A percentile compares a stretch with the other conserved stretches of the same genome.
phyloP scores from a whole-genome alignment of 2,797 vertebrate species.

The Ptychobarbus kaznakovi region DNA sequence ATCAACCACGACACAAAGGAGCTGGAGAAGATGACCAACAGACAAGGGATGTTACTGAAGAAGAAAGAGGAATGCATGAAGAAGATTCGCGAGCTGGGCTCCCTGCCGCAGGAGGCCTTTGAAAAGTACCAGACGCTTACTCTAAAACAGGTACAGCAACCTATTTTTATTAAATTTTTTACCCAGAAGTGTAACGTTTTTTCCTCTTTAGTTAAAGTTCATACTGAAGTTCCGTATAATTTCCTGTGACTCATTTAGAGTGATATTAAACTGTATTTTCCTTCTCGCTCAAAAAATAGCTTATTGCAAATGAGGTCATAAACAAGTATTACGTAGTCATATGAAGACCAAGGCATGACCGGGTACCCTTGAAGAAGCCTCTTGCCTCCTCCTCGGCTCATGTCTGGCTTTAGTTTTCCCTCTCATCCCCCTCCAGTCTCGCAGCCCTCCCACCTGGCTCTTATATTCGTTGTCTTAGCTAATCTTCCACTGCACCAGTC shows the following conservation, averaged over 20 bases:
- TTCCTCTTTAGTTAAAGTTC: background rate
- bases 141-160: conserved; percentile 90
- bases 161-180: too few species aligned
- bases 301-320: background rate
- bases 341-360: background rate
- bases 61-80: conserved; percentile 99
- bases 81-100: conserved; percentile 96
- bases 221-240: background rate
- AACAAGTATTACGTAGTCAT: background rate
- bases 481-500: background rate
- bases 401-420: background rate
- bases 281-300: background rate
- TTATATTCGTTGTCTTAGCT: background rate
- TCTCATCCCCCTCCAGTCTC: background rate
- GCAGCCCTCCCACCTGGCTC: conserved; percentile 12
- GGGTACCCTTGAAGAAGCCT: background rate
- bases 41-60: conserved; percentile 98
- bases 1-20: conserved; percentile 99
- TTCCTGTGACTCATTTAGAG: background rate
- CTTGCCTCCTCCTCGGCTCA: background rate
- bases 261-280: background rate
- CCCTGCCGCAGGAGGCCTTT: conserved; percentile 97
- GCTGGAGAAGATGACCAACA: conserved; percentile 99
- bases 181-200: background rate
- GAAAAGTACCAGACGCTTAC: conserved; percentile 99